These are phyloP conservation scores for Pipa parva DNA, from an alignment of 2,113 vertebrate species.

Conservation along the genomic window DNA sequence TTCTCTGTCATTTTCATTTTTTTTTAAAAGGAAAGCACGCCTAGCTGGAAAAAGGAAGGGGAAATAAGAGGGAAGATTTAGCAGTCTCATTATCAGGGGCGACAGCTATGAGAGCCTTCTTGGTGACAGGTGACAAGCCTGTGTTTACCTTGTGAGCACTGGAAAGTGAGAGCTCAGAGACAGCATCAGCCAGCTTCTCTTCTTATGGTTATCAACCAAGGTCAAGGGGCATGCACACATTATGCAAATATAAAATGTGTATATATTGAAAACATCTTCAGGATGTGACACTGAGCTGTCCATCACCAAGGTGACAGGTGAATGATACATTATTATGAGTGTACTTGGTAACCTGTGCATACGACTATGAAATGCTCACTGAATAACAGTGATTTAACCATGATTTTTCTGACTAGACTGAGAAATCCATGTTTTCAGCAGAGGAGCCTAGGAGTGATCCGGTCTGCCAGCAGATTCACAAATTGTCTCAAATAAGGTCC, in stretches of 20 bases:
- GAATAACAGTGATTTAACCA: neutral
- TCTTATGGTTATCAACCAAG: constrained; percentile 35
- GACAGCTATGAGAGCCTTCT: constrained; percentile 26
- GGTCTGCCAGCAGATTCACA: neutral
- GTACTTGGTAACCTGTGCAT: constrained; percentile 11
- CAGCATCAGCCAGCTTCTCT: constrained; percentile 25
- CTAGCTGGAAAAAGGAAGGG: too few species aligned
- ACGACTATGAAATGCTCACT: neutral
- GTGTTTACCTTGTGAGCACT: constrained; percentile 21
- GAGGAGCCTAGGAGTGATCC: neutral
- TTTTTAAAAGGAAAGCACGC: constrained; percentile 1
- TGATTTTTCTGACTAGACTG: neutral
- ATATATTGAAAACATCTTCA: constrained; percentile 13
- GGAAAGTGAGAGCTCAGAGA: constrained; percentile 17
- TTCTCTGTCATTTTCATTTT: constrained; percentile 15
- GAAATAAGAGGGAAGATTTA: neutral
- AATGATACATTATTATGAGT: constrained; percentile 6
- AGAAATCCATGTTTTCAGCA: neutral
- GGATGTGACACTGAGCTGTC: constrained; percentile 19
- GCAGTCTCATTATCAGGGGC: constrained; percentile 17
- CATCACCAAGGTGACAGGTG: constrained; percentile 23
- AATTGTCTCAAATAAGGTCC: neutral
- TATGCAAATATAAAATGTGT: constrained; percentile 32
- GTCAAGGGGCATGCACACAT: constrained; percentile 23
- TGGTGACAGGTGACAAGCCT: constrained; percentile 29